Evolutionary conservation across 1,140 invertebrate genomes (phyloP).

Genomic region (Pseudomyrmex concolor): DNA sequence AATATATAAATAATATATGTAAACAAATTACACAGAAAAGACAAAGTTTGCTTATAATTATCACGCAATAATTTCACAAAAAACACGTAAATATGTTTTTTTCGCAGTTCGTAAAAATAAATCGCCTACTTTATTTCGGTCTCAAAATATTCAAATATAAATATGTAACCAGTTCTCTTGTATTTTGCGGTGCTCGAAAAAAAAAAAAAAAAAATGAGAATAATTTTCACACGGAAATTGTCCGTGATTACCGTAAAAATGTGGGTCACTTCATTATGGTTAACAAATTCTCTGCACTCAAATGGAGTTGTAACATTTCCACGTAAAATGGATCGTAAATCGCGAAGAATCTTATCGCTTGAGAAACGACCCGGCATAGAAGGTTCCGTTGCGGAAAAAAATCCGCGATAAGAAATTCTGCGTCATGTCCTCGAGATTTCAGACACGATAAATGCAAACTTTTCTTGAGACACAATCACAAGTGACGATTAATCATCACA

Average conservation of each 20-base stretch:
- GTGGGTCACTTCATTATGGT: background rate
- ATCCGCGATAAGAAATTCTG: background rate
- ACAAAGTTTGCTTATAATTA: too few relatives aligned
- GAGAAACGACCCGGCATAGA: constrained; percentile 2
- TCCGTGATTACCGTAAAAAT: background rate
- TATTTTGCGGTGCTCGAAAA: background rate
- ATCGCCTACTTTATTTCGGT: too few relatives aligned
- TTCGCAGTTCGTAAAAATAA: too few relatives aligned
- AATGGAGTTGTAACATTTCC: background rate
- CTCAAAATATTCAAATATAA: too few relatives aligned
- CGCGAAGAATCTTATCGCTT: background rate
- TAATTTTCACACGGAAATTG: background rate
- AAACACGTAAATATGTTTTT: too few relatives aligned
- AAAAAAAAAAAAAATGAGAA: background rate
- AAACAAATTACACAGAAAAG: too few relatives aligned
- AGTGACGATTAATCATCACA: constrained; percentile 59
- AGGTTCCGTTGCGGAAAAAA: constrained; percentile 7
- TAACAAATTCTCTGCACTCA: background rate
- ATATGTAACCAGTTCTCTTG: background rate
- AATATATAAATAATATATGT: too few relatives aligned
- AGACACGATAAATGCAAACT: constrained; percentile 2
- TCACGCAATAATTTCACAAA: too few relatives aligned
- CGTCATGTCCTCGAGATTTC: background rate
- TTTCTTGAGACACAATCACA: background rate
- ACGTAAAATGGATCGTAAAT: background rate